phyloP scores from a whole-genome alignment of 2,797 vertebrate genomes.

The Taenioides sp. region DNA sequence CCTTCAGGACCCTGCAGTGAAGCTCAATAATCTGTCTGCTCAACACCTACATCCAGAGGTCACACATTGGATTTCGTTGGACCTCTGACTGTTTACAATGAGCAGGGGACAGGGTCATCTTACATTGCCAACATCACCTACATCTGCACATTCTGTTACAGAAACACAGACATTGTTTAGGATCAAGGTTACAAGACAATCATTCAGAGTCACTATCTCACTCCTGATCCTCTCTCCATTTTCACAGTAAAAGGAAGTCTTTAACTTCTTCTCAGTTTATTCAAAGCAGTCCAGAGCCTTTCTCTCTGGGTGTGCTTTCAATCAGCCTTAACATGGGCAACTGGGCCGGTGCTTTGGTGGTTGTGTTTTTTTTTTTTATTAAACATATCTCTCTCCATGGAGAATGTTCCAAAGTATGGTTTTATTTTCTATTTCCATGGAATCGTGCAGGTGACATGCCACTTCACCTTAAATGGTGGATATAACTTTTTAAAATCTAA shows the following conservation, averaged over 20 bases:
- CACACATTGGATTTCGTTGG: background rate
- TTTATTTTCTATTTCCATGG: too few species aligned
- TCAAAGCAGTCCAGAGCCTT: background rate
- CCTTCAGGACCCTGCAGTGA: conserved; percentile 13
- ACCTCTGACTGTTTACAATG: conserved; percentile 12
- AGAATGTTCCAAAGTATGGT: too few species aligned
- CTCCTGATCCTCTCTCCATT: background rate
- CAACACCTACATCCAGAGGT: background rate
- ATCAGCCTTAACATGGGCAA: background rate
- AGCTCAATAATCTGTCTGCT: conserved; percentile 24
- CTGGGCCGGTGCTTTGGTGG: background rate
- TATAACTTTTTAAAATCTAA: too few species aligned
- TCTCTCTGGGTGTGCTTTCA: background rate
- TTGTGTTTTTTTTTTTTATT: too few species aligned
- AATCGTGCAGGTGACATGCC: too few species aligned
- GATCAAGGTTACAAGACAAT: background rate
- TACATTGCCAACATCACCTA: background rate
- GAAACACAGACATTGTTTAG: background rate
- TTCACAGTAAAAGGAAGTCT: background rate
- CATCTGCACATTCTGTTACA: background rate
- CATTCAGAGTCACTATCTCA: background rate
- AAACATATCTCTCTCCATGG: too few species aligned
- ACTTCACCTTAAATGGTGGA: too few species aligned
- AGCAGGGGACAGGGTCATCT: background rate
- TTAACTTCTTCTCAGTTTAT: background rate